Percentiles rank a stretch among this genome's conserved stretches.
Conservation (phyloP, 2,797 vertebrate genomes). For the Phyllotis vaccarum region DNA sequence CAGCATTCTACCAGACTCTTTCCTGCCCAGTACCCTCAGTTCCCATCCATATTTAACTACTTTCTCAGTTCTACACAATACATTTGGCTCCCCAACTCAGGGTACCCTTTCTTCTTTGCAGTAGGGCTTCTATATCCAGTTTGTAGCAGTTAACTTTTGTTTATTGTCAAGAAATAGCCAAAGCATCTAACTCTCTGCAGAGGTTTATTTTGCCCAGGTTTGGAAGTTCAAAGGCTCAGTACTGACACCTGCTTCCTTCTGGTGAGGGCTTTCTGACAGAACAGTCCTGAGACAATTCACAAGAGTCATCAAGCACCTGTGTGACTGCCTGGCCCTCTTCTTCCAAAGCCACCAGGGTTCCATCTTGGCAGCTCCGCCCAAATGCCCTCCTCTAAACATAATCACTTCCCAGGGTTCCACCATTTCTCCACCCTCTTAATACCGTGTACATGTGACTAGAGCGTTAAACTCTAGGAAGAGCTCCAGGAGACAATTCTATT, state of each 20-base stretch:
- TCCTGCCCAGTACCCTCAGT: neutral
- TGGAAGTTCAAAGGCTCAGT: neutral
- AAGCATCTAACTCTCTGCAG: neutral
- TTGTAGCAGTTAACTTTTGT: neutral
- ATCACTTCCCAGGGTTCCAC: neutral
- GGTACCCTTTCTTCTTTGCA: neutral
- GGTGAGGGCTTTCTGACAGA: neutral
- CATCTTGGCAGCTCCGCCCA: neutral
- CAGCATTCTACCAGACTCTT: neutral
- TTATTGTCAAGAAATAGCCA: neutral
- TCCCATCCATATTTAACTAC: neutral
- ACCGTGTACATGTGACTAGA: neutral
- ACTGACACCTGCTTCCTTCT: neutral
- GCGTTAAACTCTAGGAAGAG: neutral
- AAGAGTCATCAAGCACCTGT: neutral
- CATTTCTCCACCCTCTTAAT: neutral
- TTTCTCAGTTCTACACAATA: neutral
- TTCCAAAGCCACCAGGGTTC: neutral
- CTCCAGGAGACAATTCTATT: neutral
- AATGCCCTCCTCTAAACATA: neutral
- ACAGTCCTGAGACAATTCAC: neutral
- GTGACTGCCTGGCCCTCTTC: neutral
- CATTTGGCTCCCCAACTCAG: neutral
- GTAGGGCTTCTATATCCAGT: neutral
- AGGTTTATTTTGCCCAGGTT: neutral